phyloP scores from a whole-genome alignment of 37 sponge, comb jelly and placozoan species.

The Axinella damicornis region DNA sequence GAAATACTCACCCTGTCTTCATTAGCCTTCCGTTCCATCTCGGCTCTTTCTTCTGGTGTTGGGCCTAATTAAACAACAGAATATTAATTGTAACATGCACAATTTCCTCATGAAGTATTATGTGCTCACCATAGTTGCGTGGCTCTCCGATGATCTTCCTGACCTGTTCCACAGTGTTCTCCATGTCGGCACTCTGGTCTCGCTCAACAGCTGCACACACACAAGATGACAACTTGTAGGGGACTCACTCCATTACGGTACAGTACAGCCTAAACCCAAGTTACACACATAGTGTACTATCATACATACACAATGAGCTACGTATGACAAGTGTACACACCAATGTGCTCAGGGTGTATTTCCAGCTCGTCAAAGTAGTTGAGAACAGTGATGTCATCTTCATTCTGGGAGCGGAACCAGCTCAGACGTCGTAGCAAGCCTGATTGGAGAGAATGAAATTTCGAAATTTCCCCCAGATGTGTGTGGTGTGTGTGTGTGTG shows the following conservation, averaged over 20 bases:
- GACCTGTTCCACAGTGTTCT: slow-evolving; percentile 57
- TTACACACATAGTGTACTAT: too few relatives aligned
- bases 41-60: slow-evolving; percentile 82
- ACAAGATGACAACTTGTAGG: neutral
- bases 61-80: slow-evolving; percentile 43
- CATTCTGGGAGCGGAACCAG: slow-evolving; percentile 69
- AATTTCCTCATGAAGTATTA: neutral
- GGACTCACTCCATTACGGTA: too few relatives aligned
- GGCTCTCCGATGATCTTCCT: slow-evolving; percentile 84
- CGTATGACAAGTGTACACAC: slow-evolving; percentile 17
- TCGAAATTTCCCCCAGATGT: too few relatives aligned
- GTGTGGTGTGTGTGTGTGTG: neutral
- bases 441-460: neutral
- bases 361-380: slow-evolving; percentile 98
- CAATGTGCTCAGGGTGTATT: slow-evolving; percentile 82
- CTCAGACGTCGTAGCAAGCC: slow-evolving; percentile 67
- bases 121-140: slow-evolving; percentile 81
- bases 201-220: slow-evolving; percentile 50
- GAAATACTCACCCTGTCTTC: slow-evolving; percentile 44
- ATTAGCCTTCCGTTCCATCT: slow-evolving; percentile 54
- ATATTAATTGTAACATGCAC: too few relatives aligned
- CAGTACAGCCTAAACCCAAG: too few relatives aligned
- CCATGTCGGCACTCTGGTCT: slow-evolving; percentile 30
- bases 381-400: slow-evolving; percentile 89
- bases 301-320: neutral